A percentile compares a stretch with the other conserved stretches of the same genome.
Evolutionary conservation across 1,140 invertebrate species (phyloP).

Genomic region (Telenomus remus): DNA sequence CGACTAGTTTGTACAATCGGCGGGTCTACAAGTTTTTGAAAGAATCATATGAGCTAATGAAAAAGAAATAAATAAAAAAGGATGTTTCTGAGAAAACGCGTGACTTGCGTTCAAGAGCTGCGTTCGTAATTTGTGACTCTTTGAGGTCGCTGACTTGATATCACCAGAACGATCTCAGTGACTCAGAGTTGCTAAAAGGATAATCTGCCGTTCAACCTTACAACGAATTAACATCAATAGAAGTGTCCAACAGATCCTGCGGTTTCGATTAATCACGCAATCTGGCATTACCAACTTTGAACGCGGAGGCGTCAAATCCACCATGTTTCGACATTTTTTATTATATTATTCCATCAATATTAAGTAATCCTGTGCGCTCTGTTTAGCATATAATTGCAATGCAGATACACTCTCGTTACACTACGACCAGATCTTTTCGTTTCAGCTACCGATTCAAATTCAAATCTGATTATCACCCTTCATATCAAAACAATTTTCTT

Average conservation of each 20-base stretch:
- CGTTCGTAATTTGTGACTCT: constrained; percentile 39
- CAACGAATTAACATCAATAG: constrained; percentile 48
- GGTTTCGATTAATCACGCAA: constrained; percentile 44
- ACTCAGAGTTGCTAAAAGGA: constrained; percentile 51
- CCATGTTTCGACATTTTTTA: too few relatives aligned
- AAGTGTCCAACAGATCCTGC: constrained; percentile 54
- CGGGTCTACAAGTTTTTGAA: neutral
- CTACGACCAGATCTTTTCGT: too few relatives aligned
- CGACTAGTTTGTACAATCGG: too few relatives aligned
- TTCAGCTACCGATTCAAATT: too few relatives aligned
- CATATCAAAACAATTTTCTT: too few relatives aligned
- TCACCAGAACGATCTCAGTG: constrained; percentile 31
- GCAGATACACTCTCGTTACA: neutral
- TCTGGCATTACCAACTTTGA: constrained; percentile 23
- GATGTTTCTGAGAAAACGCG: constrained; percentile 37
- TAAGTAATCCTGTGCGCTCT: too few relatives aligned
- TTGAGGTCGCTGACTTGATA: constrained; percentile 48
- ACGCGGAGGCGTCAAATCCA: constrained; percentile 21
- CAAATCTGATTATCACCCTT: too few relatives aligned
- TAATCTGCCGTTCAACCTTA: constrained; percentile 53
- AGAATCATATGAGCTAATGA: neutral
- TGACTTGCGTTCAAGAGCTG: constrained; percentile 41
- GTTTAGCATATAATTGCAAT: neutral
- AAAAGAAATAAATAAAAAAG: constrained; percentile 23
- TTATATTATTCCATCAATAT: too few relatives aligned